Percentiles rank a stretch among this genome's conserved stretches.
Evolutionary conservation across 1,140 invertebrate species (phyloP).

Genomic region (Caerostris extrusa): DNA sequence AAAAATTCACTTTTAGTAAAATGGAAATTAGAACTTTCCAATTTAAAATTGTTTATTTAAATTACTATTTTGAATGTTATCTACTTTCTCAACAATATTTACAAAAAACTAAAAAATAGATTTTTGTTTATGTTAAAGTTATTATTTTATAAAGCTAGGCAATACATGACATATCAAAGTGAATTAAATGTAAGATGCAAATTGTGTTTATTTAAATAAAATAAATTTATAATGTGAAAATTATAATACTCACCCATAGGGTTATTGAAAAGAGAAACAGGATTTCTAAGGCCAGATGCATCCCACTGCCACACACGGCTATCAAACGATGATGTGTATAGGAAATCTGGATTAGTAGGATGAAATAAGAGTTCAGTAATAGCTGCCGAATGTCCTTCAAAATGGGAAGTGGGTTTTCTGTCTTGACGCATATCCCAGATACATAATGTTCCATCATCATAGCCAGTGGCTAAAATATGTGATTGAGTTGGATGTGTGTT

Average conservation of each 20-base stretch:
- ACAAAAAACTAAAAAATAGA: not conserved
- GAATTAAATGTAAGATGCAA: not conserved
- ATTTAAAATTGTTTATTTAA: too few species aligned
- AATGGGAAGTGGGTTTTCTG: conserved; percentile 89
- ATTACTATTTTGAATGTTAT: too few species aligned
- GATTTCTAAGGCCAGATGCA: conserved; percentile 78
- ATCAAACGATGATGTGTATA: conserved; percentile 89
- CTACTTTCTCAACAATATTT: not conserved
- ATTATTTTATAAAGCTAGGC: not conserved
- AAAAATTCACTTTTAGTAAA: too few species aligned
- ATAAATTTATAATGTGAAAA: not conserved
- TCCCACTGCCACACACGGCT: conserved; percentile 95
- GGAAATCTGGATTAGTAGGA: conserved; percentile 89
- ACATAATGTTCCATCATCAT: conserved; percentile 90
- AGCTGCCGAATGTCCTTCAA: conserved; percentile 89
- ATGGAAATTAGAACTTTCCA: too few species aligned
- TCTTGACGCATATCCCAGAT: conserved; percentile 93
- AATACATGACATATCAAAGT: not conserved
- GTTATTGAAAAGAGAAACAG: not conserved
- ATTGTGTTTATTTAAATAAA: not conserved
- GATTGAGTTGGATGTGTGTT: conserved; percentile 92
- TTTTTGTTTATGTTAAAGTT: not conserved
- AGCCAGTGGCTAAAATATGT: conserved; percentile 91
- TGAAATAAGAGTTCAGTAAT: conserved; percentile 93
- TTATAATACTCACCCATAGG: not conserved